Conservation (phyloP, 2,113 vertebrate species). For the Synodontis membranacea region DNA sequence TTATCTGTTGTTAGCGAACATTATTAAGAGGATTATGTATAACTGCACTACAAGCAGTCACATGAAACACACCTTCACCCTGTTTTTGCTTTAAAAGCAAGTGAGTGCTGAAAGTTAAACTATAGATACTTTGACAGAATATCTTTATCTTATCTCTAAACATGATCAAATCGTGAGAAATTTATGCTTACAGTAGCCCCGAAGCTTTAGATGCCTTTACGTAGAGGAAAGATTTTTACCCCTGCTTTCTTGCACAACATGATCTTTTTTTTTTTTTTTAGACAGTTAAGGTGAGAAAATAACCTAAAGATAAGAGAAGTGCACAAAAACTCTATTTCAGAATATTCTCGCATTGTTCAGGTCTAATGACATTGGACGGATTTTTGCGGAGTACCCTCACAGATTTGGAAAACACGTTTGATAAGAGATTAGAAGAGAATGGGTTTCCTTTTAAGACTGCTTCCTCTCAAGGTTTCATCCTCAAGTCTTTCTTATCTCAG, state of each 20-base stretch:
- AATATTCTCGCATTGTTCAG: neutral
- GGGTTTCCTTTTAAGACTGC: neutral
- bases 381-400: neutral
- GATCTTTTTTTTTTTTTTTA: no score
- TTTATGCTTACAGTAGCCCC: no score
- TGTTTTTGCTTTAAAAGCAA: no score
- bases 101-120: no score
- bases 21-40: no score
- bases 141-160: no score
- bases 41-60: no score
- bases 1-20: no score
- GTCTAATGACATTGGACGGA: neutral
- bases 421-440: neutral
- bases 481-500: neutral
- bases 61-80: no score
- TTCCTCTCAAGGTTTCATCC: neutral
- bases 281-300: neutral
- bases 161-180: neutral
- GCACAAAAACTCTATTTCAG: neutral
- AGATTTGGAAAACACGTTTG: neutral
- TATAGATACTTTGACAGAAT: no score
- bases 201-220: neutral
- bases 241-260: neutral
- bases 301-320: neutral
- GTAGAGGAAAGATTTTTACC: neutral